Base-by-base conservation (phyloP, 2,888 invertebrate species). In the Eutolmus rufibarbis region DNA sequence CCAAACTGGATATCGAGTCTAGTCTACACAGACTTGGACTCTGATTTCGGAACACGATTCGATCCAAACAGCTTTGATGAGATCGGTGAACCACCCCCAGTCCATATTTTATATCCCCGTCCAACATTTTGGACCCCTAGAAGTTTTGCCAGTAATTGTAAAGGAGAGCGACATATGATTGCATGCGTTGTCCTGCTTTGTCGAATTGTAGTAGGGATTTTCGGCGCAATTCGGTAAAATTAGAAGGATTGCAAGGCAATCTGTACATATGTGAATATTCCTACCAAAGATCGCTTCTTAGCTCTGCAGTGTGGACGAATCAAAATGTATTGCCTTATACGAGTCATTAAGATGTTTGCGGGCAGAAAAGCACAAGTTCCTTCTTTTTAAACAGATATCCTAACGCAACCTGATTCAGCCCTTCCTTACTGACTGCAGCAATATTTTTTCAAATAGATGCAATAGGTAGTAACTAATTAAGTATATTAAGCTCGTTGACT, bases 41-140 rank as follows among this genome's bases (percentile, higher is more conserved):
- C 89, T 87, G 92, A 91, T 87, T 90, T 90, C 78, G 90, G 89
- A 40, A 87, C 85, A 88, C 90, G 91, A 40, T 92, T 91, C 87
- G 93, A 93, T 91, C 91, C 92, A 12, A 91, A 94, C 90, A 94
- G 94, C 90, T 95, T 95, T 90, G 95, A 95, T 91, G 95, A 94
- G 89, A 93, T 95, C 89, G 94, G 95, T 90, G 95, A 95, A 89
- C 95, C 95, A 76, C 95, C 95, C 86, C 95, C 95, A 87, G 95
- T 95, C 88, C 95, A 95, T 91, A 95, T 95, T 91, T 94, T 95
- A 90, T 95, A 95, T 92, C 95, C 95, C 81, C 94, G 95, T 90
- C 95, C 95, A 43, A 91, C 91, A 14, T 90, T 90, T 37, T 90
- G 90, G 77, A 88, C 74, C 43, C 88, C 57, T 46, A 87, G 77